These are phyloP conservation scores for Poecilia latipinna DNA, from an alignment of 2,113 vertebrate genomes.

Conservation along the genomic window DNA sequence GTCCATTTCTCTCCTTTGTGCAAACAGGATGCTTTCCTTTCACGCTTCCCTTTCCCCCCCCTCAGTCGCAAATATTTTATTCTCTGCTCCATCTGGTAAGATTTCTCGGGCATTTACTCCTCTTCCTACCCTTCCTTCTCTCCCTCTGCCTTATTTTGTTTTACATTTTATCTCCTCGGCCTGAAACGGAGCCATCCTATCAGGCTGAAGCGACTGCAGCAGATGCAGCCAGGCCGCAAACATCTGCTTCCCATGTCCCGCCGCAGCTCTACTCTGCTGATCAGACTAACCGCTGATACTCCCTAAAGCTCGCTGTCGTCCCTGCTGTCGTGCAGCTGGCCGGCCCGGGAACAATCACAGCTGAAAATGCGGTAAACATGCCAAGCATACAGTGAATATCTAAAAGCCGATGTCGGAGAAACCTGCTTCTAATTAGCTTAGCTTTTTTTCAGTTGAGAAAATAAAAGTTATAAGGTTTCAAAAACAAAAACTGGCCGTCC, in stretches of 20 bases:
- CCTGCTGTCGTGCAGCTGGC: constrained; percentile 72
- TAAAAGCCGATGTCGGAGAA: constrained; percentile 27
- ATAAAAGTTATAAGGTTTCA: neutral
- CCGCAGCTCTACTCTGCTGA: constrained; percentile 68
- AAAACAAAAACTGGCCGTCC: neutral
- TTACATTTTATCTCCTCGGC: neutral
- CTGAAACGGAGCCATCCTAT: constrained; percentile 43
- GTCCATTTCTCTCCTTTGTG: constrained; percentile 42
- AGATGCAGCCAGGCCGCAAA: constrained; percentile 73
- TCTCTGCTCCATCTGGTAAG: constrained; percentile 33
- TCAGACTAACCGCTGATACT: constrained; percentile 70
- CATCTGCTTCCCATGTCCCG: constrained; percentile 75
- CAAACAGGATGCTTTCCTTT: constrained; percentile 34
- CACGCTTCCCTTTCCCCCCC: constrained; percentile 5
- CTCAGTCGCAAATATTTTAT: constrained; percentile 44
- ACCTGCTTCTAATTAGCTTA: constrained; percentile 15
- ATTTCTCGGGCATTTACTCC: constrained; percentile 30
- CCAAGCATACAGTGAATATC: constrained; percentile 16
- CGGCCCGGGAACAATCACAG: constrained; percentile 49
- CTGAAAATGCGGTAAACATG: constrained; percentile 56
- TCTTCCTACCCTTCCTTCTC: neutral
- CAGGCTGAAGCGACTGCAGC: constrained; percentile 63
- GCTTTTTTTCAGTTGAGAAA: constrained; percentile 5
- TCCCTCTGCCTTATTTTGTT: constrained; percentile 10
- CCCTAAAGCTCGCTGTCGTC: constrained; percentile 66